Evolutionary conservation across 2,113 vertebrate species (phyloP).

Genomic region (Pelmatolapia mariae): DNA sequence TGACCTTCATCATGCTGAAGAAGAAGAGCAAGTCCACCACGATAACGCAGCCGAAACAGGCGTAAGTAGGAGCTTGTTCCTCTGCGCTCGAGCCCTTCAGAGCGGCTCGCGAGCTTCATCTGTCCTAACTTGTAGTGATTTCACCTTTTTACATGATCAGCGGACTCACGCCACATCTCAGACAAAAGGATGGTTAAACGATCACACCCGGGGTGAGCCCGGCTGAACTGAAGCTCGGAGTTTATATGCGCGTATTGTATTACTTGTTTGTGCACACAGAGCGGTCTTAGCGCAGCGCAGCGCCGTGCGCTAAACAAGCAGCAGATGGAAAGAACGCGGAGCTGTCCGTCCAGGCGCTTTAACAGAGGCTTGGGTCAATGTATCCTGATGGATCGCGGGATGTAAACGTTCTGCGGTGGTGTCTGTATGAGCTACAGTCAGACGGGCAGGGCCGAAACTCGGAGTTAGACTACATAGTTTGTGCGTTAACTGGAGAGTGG

Average conservation of each 20-base stretch:
- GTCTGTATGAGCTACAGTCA: not conserved
- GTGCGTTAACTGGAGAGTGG: not conserved
- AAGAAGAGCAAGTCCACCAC: conserved; percentile 42
- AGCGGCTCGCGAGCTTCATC: not conserved
- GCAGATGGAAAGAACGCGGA: not conserved
- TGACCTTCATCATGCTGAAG: conserved; percentile 60
- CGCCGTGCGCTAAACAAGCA: not conserved
- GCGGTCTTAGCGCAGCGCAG: not conserved
- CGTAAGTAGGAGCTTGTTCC: conserved; percentile 22
- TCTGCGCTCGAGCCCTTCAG: not conserved
- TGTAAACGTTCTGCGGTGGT: not conserved
- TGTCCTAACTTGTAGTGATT: not conserved
- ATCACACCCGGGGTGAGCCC: not conserved
- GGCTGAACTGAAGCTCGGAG: not conserved
- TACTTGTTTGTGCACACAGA: not conserved
- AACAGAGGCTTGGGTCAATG: fast-evolving
- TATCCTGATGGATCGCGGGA: not conserved
- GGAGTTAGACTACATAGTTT: not conserved
- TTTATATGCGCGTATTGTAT: not conserved
- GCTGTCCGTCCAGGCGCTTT: not conserved
- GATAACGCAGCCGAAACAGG: conserved; percentile 25
- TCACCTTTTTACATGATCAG: not conserved
- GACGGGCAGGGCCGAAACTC: not conserved
- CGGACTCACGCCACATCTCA: not conserved
- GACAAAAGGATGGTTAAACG: not conserved